These are phyloP conservation scores for Hemicordylus capensis DNA, from an alignment of 2,113 vertebrate genomes.

Conservation along the genomic window DNA sequence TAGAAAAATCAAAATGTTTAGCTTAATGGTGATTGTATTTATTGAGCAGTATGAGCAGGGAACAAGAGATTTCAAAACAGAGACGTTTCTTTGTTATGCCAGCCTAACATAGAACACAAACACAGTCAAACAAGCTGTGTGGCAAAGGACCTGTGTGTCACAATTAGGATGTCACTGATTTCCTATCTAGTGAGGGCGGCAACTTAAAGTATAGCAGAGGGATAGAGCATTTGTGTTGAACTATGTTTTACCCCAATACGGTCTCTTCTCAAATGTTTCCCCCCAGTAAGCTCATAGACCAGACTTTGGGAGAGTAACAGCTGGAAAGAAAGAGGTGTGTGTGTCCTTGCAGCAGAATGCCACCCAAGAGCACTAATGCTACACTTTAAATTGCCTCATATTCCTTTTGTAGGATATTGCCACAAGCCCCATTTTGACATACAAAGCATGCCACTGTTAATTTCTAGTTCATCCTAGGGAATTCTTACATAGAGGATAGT, in stretches of 20 bases:
- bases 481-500: background rate
- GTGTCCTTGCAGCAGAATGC: too few species aligned
- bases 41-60: background rate
- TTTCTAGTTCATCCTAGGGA: background rate
- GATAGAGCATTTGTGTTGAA: too few species aligned
- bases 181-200: background rate
- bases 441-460: background rate
- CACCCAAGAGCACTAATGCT: too few species aligned
- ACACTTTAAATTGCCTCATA: background rate
- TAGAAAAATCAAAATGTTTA: background rate
- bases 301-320: too few species aligned
- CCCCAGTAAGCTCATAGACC: too few species aligned
- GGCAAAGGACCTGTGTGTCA: background rate
- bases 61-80: background rate
- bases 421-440: background rate
- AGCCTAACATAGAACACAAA: background rate
- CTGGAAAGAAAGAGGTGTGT: too few species aligned
- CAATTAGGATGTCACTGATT: background rate
- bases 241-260: too few species aligned
- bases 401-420: background rate
- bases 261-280: too few species aligned
- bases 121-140: background rate
- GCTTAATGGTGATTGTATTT: background rate
- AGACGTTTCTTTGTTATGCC: background rate
- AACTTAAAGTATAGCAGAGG: too few species aligned